Evolutionary conservation across 2,113 vertebrate genomes (phyloP).

Genomic region (Psilopsiagon aymara): DNA sequence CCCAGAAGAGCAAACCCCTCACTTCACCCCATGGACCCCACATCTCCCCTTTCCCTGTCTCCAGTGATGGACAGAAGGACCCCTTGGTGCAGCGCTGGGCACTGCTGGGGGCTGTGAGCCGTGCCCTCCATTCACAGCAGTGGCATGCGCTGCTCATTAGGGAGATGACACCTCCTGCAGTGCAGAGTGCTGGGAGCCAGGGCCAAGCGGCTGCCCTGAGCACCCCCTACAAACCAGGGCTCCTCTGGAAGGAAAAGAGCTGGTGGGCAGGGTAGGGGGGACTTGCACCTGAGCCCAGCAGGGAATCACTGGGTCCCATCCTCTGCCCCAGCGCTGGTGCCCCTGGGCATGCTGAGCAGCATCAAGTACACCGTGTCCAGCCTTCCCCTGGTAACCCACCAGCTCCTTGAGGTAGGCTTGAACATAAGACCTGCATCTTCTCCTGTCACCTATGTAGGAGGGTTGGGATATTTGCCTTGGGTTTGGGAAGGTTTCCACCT

Average conservation of each 20-base stretch:
- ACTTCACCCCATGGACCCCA: background rate
- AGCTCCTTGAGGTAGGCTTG: slow-evolving; percentile 65
- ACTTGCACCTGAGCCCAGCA: fast-evolving
- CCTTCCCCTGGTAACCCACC: slow-evolving; percentile 55
- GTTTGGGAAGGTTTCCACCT: background rate
- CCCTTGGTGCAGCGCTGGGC: background rate
- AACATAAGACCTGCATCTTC: slow-evolving; percentile 33
- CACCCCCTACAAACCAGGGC: background rate
- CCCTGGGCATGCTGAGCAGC: slow-evolving; percentile 66
- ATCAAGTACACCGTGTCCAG: slow-evolving; percentile 64
- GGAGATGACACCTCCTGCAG: fast-evolving
- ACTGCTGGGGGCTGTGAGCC: fast-evolving
- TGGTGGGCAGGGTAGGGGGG: fast-evolving
- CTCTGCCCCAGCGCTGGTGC: slow-evolving; percentile 59
- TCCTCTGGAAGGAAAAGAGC: background rate
- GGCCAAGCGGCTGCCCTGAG: background rate
- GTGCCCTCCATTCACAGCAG: background rate
- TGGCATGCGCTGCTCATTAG: fast-evolving
- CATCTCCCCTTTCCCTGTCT: background rate
- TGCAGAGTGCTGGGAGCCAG: background rate
- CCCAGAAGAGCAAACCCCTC: background rate
- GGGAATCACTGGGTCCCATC: fast-evolving
- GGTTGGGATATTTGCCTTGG: background rate
- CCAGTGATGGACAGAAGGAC: background rate
- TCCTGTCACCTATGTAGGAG: fast-evolving